phyloP scores from a whole-genome alignment of 2,113 vertebrate species.

The Caloenas nicobarica region DNA sequence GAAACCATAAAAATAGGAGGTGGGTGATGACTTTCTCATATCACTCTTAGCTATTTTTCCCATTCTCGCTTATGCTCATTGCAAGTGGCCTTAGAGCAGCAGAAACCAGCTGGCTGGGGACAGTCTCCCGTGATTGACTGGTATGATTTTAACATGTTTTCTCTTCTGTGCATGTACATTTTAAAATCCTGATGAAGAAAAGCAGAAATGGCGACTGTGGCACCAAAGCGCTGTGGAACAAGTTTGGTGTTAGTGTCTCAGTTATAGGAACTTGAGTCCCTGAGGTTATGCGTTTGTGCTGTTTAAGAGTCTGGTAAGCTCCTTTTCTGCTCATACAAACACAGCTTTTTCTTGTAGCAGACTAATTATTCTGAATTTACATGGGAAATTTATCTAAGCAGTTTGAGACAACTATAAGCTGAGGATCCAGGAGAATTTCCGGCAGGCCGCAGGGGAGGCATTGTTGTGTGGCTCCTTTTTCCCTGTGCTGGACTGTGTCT shows the following conservation, averaged over 20 bases:
- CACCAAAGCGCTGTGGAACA: not conserved
- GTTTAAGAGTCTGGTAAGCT: not conserved
- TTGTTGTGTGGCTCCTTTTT: not conserved
- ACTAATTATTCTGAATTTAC: constrained; percentile 23
- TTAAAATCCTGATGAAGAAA: not conserved
- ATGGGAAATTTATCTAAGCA: constrained; percentile 17
- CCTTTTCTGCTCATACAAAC: not conserved
- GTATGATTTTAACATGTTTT: too few species aligned
- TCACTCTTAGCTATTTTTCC: not conserved
- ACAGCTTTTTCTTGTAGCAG: constrained; percentile 1
- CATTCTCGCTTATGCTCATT: not conserved
- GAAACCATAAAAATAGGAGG: not conserved
- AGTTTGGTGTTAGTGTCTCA: not conserved
- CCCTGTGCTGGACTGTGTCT: not conserved
- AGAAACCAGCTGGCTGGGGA: not conserved
- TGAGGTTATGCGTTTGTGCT: not conserved
- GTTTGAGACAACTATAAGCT: not conserved
- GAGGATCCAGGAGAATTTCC: not conserved
- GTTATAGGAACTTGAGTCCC: not conserved
- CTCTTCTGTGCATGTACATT: not conserved
- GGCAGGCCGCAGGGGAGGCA: not conserved
- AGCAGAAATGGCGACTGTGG: not conserved
- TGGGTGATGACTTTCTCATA: not conserved
- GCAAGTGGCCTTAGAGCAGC: not conserved
- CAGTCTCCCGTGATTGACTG: not conserved